Base-by-base conservation (phyloP, 2,888 invertebrate species). In the Machimus rusticus region DNA sequence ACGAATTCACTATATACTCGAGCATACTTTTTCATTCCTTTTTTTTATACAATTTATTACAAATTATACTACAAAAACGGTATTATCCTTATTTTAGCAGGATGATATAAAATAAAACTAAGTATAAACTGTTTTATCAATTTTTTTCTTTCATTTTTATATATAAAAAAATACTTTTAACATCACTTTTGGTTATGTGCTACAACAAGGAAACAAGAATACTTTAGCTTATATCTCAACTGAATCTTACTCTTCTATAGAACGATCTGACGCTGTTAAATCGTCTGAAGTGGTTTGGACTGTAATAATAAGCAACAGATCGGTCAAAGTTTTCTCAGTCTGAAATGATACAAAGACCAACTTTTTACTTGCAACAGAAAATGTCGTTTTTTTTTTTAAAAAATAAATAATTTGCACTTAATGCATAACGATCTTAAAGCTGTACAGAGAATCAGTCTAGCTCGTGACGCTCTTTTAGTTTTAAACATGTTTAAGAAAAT, bases 251-350 rank as follows among this genome's bases (percentile, higher is more conserved):
- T 86, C 86, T 16, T 86, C 51, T 86, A 43, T 76, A 74, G 43
- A 16, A 76, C 51, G 86, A 86, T 51, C 86, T 74, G 74, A 43
- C 51, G 46, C 76, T 51, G 74, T 43, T 31, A 74, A 28, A 86
- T 86, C 86, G 57, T 86, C 86, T 74, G 88, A 19, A 74, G 84
- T 74, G 23, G 84, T 82, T 87, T 89, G 88, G 39, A 88, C 77
- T 78, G 93, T 93, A 88, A 94, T 93, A 0, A 93, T 94, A 91
- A 94, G 94, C 92, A 96, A 94, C 87, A 97, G 93, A 92, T 96
- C 96, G 89, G 94, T 95, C 90, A 97, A 93, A 87, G 96, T 96
- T 92, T 95, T 95, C 93, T 97, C 97, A 89, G 96, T 96, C 96
- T 96, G 93, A 87, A 93, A 93, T 90, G 89, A 91, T 90, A 91